phyloP scores from a whole-genome alignment of 1,140 invertebrate species.

The Brachionus rotundiformis region DNA sequence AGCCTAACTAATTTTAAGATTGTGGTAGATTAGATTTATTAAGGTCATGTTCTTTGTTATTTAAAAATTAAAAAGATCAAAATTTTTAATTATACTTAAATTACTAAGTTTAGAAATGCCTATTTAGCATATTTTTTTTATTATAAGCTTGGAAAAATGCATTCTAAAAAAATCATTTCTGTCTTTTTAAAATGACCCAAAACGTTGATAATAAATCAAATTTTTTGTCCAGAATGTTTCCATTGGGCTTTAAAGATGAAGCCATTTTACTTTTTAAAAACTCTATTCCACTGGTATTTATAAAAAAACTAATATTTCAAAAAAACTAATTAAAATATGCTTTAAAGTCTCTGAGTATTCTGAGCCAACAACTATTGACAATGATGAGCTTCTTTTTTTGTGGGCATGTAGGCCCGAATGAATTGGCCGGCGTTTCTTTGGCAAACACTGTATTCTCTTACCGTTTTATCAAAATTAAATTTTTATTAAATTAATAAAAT shows the following conservation, averaged over 20 bases:
- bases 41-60: neutral
- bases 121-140: neutral
- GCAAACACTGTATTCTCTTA: neutral
- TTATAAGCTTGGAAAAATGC: neutral
- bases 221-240: conserved; percentile 15
- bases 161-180: neutral
- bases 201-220: neutral
- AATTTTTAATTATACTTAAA: neutral
- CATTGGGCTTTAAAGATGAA: conserved; percentile 26
- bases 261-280: neutral
- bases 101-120: neutral
- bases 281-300: neutral
- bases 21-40: no score
- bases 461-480: neutral
- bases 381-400: conserved; percentile 48
- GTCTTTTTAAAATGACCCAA: neutral
- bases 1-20: no score
- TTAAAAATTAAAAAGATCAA: neutral
- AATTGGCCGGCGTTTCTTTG: neutral
- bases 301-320: neutral
- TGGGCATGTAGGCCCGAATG: conserved; percentile 20
- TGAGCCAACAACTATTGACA: conserved; percentile 17
- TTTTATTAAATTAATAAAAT: neutral
- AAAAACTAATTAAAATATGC: neutral
- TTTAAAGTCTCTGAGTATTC: neutral